Conservation (phyloP, 2,888 invertebrate genomes). For the Strigamia maritima region DNA sequence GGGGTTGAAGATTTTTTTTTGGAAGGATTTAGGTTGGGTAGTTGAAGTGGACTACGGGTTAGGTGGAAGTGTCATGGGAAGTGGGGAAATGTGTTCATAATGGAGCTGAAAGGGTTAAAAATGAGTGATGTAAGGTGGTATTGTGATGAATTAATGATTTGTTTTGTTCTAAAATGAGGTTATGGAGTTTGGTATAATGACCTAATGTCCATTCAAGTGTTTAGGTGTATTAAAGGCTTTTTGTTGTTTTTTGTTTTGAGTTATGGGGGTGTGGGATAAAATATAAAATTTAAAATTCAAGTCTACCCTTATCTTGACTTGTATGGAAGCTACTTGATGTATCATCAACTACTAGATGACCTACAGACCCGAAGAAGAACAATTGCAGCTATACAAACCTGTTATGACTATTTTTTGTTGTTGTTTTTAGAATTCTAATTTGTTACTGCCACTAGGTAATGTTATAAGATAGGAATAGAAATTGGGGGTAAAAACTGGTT, state of each 20-base stretch:
- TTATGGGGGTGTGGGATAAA: not conserved
- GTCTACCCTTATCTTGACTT: not conserved
- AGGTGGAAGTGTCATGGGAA: not conserved
- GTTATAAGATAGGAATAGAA: not conserved
- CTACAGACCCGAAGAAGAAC: not conserved
- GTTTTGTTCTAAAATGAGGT: too few species aligned
- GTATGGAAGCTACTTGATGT: not conserved
- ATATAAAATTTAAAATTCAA: not conserved
- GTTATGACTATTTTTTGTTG: not conserved
- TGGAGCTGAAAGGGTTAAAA: not conserved
- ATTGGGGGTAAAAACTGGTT: not conserved
- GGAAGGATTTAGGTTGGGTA: not conserved
- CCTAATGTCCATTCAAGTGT: too few species aligned
- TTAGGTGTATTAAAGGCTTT: too few species aligned
- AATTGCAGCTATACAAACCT: not conserved
- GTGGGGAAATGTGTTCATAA: not conserved
- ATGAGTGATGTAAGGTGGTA: not conserved
- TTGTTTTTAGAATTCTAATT: not conserved
- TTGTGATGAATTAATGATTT: not conserved
- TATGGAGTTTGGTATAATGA: too few species aligned
- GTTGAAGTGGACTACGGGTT: not conserved
- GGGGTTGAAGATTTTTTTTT: not conserved
- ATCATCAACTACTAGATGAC: not conserved
- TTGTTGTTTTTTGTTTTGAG: too few species aligned
- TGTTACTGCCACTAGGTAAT: not conserved